Percentiles rank a stretch among this genome's conserved stretches.
phyloP scores from a whole-genome alignment of 92 coral and sea anemone genomes.

The Bergia puertoricense region DNA sequence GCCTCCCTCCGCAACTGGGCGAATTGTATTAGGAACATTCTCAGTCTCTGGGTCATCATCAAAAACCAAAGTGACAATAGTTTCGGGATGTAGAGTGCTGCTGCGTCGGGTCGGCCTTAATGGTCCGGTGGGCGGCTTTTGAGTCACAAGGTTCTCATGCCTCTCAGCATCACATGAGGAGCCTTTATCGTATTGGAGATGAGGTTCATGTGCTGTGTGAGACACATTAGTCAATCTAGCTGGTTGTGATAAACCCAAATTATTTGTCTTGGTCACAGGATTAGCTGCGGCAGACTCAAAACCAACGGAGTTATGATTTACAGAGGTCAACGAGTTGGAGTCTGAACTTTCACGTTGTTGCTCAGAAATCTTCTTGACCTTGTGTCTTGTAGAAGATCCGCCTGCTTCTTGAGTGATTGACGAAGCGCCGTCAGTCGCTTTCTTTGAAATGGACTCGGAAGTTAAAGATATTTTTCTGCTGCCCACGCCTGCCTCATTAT shows the following conservation, averaged over 20 bases:
- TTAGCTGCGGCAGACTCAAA: background rate
- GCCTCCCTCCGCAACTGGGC: background rate
- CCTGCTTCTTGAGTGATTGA: background rate
- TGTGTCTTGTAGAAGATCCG: background rate
- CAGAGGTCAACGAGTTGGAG: background rate
- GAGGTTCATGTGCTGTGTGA: too few relatives aligned
- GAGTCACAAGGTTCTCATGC: background rate
- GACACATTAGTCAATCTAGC: background rate
- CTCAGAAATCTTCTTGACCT: background rate
- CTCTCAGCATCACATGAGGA: background rate
- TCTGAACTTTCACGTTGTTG: background rate
- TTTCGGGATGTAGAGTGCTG: constrained; percentile 75
- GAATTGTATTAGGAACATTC: background rate
- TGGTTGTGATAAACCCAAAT: background rate
- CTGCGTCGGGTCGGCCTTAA: constrained; percentile 20
- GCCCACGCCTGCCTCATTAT: background rate
- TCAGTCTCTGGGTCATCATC: constrained; percentile 56
- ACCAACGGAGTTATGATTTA: background rate
- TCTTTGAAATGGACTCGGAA: background rate
- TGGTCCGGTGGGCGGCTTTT: constrained; percentile 23
- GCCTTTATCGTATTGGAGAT: background rate
- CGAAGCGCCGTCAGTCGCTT: background rate
- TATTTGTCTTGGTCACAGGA: background rate
- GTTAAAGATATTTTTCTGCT: background rate
- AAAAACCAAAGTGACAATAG: constrained; percentile 68